Percentiles rank a stretch among this genome's conserved stretches.
These are phyloP conservation scores for Sminthurinus aureus DNA, from an alignment of 2,888 invertebrate genomes.

Conservation along the genomic window DNA sequence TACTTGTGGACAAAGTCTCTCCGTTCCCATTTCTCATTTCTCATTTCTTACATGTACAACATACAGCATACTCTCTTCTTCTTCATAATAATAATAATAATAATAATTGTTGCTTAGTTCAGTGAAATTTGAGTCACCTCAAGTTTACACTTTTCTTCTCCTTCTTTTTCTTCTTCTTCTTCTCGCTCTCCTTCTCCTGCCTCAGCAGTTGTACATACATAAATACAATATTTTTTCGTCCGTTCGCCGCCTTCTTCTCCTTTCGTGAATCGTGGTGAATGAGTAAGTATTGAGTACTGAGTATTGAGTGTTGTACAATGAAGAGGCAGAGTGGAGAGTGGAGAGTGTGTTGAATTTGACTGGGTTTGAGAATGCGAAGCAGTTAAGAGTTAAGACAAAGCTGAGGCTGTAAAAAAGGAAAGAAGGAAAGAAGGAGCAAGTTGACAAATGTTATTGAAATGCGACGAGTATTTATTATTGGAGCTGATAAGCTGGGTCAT, in stretches of 20 bases:
- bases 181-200: neutral
- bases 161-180: neutral
- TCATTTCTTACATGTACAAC: neutral
- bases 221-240: no score
- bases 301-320: no score
- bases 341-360: no score
- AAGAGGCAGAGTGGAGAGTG: no score
- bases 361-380: no score
- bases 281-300: no score
- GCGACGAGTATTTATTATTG: neutral
- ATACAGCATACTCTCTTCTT: neutral
- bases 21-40: neutral
- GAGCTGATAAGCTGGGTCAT: slow-evolving; percentile 35
- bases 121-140: slow-evolving; percentile 25
- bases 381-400: no score
- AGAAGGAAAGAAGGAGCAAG: no score
- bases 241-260: no score
- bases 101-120: slow-evolving; percentile 23
- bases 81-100: neutral
- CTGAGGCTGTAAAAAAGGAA: no score
- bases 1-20: slow-evolving; percentile 6
- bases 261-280: no score
- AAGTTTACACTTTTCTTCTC: neutral
- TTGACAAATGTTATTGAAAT: slow-evolving; percentile 29
- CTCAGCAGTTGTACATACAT: no score